phyloP scores from a whole-genome alignment of 2,888 invertebrate species.

The Torymus aiolomorphi region DNA sequence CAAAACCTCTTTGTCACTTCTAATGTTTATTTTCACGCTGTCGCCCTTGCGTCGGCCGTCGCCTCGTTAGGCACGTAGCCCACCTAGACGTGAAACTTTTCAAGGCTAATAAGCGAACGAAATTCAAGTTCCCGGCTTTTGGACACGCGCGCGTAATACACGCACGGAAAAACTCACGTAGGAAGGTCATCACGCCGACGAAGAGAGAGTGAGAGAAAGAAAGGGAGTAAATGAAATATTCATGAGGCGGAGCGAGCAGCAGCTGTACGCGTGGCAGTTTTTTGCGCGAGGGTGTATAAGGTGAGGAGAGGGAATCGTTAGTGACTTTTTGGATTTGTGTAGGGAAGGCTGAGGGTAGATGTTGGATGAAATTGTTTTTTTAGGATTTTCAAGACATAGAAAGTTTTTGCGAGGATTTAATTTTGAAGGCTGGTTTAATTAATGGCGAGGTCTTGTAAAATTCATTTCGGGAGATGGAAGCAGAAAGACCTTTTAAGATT shows the following conservation, averaged over 20 bases:
- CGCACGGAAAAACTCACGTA: neutral
- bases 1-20: neutral
- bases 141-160: conserved; percentile 4
- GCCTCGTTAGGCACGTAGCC: conserved; percentile 44
- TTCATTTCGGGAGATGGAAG: too few species aligned
- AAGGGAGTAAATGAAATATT: conserved; percentile 28
- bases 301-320: too few species aligned
- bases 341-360: too few species aligned
- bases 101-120: conserved; percentile 28
- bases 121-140: conserved; percentile 26
- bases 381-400: too few species aligned
- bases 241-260: conserved; percentile 9
- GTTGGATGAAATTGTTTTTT: too few species aligned
- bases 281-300: too few species aligned
- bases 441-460: too few species aligned
- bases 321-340: too few species aligned
- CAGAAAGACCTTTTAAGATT: too few species aligned
- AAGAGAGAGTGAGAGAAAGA: too few species aligned
- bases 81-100: conserved; percentile 21
- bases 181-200: conserved; percentile 8
- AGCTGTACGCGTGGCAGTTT: neutral
- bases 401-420: too few species aligned
- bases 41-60: neutral
- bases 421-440: too few species aligned
- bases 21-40: conserved; percentile 22